phyloP scores from a whole-genome alignment of 2,113 vertebrate genomes.

The Verasper variegatus region DNA sequence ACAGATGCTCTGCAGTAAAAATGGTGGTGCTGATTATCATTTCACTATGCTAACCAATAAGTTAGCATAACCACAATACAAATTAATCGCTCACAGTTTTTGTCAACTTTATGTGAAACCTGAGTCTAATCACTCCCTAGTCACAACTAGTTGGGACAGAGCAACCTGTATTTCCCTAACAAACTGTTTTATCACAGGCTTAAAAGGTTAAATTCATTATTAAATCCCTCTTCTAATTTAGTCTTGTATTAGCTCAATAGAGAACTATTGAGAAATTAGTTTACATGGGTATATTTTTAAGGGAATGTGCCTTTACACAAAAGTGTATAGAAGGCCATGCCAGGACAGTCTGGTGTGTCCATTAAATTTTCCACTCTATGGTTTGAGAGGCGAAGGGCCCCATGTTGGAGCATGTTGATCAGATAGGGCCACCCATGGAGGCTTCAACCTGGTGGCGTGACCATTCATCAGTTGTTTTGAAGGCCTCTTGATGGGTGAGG shows the following conservation, averaged over 20 bases:
- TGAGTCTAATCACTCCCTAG: neutral
- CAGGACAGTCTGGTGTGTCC: constrained; percentile 53
- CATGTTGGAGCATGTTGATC: constrained; percentile 65
- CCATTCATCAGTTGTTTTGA: constrained; percentile 72
- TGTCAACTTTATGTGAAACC: neutral
- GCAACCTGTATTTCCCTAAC: neutral
- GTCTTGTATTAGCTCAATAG: neutral
- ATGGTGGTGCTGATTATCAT: neutral
- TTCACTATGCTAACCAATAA: neutral
- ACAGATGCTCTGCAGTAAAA: neutral
- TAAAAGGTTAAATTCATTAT: neutral
- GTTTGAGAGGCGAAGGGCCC: constrained; percentile 58
- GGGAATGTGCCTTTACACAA: constrained; percentile 23
- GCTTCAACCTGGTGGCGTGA: constrained; percentile 68
- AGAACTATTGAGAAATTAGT: neutral
- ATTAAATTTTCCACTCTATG: constrained; percentile 61
- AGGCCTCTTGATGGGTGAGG: constrained; percentile 69
- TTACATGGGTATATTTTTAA: constrained; percentile 1
- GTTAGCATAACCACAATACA: neutral
- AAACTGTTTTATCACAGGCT: no score
- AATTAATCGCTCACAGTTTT: neutral
- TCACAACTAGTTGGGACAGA: neutral
- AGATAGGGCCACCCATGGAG: constrained; percentile 67
- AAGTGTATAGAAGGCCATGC: constrained; percentile 26
- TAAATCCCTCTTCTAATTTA: neutral